Evolutionary conservation across 2,888 invertebrate genomes (phyloP).

Genomic region (Troglohyphantes excavatus): DNA sequence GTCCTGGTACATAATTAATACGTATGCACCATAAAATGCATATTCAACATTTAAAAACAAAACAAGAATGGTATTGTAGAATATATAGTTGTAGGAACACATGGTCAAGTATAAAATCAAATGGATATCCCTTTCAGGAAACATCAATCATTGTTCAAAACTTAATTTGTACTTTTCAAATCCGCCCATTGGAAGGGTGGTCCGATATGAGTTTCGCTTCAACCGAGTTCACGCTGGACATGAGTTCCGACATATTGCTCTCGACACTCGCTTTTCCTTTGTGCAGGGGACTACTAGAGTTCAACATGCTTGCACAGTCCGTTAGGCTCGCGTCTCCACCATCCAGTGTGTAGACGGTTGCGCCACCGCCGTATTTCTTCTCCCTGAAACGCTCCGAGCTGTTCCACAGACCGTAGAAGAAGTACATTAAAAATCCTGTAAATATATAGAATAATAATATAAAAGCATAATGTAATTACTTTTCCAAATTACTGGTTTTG

Average conservation of each 20-base stretch:
- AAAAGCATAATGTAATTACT: no score
- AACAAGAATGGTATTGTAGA: no score
- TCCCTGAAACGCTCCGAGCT: constrained; percentile 77
- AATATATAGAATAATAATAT: no score
- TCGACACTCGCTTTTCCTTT: constrained; percentile 64
- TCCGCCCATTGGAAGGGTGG: constrained; percentile 55
- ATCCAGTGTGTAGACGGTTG: constrained; percentile 50
- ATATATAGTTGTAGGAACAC: no score
- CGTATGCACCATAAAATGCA: no score
- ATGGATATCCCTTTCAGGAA: no score
- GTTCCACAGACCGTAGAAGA: constrained; percentile 79
- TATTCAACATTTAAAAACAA: no score
- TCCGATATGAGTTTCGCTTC: constrained; percentile 66
- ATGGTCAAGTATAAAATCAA: no score
- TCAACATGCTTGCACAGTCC: constrained; percentile 24
- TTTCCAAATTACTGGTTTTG: no score
- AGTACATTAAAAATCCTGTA: constrained; percentile 79
- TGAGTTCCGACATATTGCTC: constrained; percentile 73
- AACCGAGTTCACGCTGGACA: constrained; percentile 57
- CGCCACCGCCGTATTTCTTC: neutral
- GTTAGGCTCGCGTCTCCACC: constrained; percentile 32
- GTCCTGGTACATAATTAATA: no score
- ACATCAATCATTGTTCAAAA: no score
- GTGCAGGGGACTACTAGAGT: constrained; percentile 32
- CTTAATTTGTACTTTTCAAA: no score